Base-by-base conservation (phyloP, 2,888 invertebrate genomes). In the Aporophyla nigra region DNA sequence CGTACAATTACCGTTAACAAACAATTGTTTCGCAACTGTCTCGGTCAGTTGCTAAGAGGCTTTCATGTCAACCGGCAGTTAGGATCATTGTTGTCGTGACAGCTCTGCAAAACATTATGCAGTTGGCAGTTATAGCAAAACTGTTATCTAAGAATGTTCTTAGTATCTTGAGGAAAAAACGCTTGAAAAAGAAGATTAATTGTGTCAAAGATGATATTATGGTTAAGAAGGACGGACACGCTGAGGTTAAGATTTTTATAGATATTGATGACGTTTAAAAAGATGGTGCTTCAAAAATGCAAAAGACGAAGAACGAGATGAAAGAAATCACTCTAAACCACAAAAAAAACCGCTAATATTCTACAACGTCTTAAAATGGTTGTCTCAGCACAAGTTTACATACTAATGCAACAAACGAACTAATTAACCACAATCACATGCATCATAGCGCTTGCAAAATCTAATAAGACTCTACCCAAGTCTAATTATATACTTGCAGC, bases 1-100 rank as follows among this genome's bases (percentile, higher is more conserved):
- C 85, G 76, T 65, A 83, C 83, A 81, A 87, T 87, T 78, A 68
- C 78, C 66, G 76, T 71, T 78, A 73, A 76, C 65, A 78, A 78
- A 73, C 83, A 75, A 83, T 87, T 86, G 86, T 86, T 86, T 86
- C 67, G 83, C 76, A 78, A 81, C 65, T 59, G 72, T 68, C 72
- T 61, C 46, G 77, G 33, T 61, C 24, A n/a, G 79, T 69, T 54
- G 27, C 49, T 78, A 74, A 77, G 76, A 67, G 58, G 43, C 65
- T 77, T 68, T 78, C 86, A 85, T 85, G 86, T 82, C 73, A 12
- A 10, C 62, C 74, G 71, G 74, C 43, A 79, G 75, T 86, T 72
- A 71, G 40, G 46, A 68, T 85, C 85, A 86, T 85, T 77, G 72
- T 24, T 67, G 74, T 76, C 82, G 62, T 85, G 85, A 71, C 71